These are phyloP conservation scores for Sympetrum striolatum DNA, from an alignment of 2,888 invertebrate genomes.

Conservation along the genomic window DNA sequence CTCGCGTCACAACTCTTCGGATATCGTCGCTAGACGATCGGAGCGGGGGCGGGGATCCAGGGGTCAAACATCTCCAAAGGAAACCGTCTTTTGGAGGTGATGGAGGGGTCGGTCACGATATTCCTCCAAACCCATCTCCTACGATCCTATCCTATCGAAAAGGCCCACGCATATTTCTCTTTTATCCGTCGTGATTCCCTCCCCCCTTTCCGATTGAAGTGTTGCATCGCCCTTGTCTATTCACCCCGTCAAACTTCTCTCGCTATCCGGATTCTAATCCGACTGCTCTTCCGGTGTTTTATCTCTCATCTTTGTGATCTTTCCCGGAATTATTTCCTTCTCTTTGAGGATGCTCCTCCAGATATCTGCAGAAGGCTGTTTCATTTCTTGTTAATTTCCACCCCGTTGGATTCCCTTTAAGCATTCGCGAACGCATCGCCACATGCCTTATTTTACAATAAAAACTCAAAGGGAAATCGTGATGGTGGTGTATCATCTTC, in stretches of 20 bases:
- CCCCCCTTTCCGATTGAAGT: too few relatives aligned
- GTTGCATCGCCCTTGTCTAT: too few relatives aligned
- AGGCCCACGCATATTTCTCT: too few relatives aligned
- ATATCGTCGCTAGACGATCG: not conserved
- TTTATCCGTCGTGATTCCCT: too few relatives aligned
- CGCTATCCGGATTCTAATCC: too few relatives aligned
- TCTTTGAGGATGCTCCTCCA: not conserved
- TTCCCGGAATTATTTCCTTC: too few relatives aligned
- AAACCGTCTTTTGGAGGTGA: not conserved
- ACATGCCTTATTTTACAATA: not conserved
- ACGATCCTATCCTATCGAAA: too few relatives aligned
- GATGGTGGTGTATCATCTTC: too few relatives aligned
- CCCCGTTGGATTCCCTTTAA: not conserved
- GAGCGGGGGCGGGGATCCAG: not conserved
- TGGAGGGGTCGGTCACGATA: not conserved
- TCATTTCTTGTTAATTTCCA: not conserved
- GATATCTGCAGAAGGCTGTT: not conserved
- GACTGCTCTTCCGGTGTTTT: too few relatives aligned
- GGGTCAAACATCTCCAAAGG: not conserved
- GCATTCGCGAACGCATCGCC: not conserved
- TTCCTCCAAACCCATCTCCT: too few relatives aligned
- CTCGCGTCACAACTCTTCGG: not conserved
- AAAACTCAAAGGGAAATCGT: not conserved
- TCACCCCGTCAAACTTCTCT: too few relatives aligned
- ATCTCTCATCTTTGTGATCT: too few relatives aligned